Base-by-base conservation (phyloP, 1,140 invertebrate genomes). In the Epicauta chinensis region DNA sequence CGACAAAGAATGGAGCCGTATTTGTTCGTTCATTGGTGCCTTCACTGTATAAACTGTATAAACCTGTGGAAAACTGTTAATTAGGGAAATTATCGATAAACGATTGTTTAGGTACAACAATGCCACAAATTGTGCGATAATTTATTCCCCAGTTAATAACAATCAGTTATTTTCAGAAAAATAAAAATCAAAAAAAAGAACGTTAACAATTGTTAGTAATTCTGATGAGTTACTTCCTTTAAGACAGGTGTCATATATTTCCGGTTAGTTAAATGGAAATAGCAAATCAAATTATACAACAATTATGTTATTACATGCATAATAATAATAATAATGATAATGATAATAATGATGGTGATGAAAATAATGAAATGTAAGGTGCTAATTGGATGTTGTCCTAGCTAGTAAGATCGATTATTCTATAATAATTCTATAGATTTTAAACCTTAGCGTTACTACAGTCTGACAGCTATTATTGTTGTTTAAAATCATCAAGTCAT, bases 191-290 rank as follows among this genome's bases (percentile, higher is more conserved):
- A n/a, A n/a, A n/a, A n/a, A n/a, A n/a, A n/a, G n/a, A n/a, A n/a
- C n/a, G n/a, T n/a, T n/a, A 43, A 34, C 16, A 32, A 30, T 44
- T 30, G 43, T 47, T 40, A 5, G 23, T 14, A 49, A 14, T 49
- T 39, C 39, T 49, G 47, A 50, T 23, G 38, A 41, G 36, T 14
- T 31, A 40, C 31, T 50, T 50, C 38, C 47, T 41, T 32, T 29
- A 16, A 51, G 59, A 58, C 59, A 60, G 55, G 59, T 60, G 59
- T 58, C 59, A 60, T 60, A 43, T 53, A 60, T 55, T 60, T 60
- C 59, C 59, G 59, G 59, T 35, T 38, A 23, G 48, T 53, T 55
- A 51, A 55, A 52, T 59, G 56, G 52, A 23, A 59, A 55, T 44
- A 51, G 53, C 56, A 55, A 59, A 59, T 55, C 52, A 55, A 55